Base-by-base conservation (phyloP, 2,888 invertebrate genomes). In the Pterobdella sp. region DNA sequence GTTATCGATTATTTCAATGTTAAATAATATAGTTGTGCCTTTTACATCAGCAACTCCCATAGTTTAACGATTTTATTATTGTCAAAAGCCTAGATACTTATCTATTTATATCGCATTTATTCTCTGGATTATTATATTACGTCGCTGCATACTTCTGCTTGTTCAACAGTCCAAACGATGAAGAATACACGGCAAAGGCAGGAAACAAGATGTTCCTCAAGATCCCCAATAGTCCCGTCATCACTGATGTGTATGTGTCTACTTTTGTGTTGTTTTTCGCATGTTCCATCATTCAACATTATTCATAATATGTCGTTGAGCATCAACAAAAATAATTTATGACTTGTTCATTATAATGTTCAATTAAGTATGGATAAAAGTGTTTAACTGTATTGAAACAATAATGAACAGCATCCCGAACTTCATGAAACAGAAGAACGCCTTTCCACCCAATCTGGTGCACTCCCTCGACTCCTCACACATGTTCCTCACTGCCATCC, bases 401-500 rank as follows among this genome's bases (percentile, higher is more conserved):
- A 18, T 32, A 14, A 3, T 29, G 31, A 26, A 49, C 64, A 76
- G 74, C 60, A 79, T 80, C 66, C 84, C 84, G 7, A 81, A 85
- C 76, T 74, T 79, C 0, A 76, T 79, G 75, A 86, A 85, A 78
- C 86, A 87, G 78, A 84, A 81, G 83, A 97, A 97, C 86, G 98
- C 95, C 63, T 98, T 98, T 86, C 93, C 98, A 29, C 98, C 98
- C 0, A 99, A 99, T 86, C 98, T 93, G 85, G 91, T 99, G 81
- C 98, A 99, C 85, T 97, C 97, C 36, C 86, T 99, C 82, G 98
- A 99, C 86, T 94, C 97, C 71, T 89, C 90, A 80, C 98, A 99
- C 85, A 99, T 99, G 98, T 97, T 98, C 96, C 87, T 99, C 76
- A 99, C 98, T 1, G 91, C 95, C 10, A 86, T 99, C 79, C 87